Evolutionary conservation across 2,888 invertebrate species (phyloP), one percentile per base, ranked within the genome.

Genomic region (Apamea sordens): DNA sequence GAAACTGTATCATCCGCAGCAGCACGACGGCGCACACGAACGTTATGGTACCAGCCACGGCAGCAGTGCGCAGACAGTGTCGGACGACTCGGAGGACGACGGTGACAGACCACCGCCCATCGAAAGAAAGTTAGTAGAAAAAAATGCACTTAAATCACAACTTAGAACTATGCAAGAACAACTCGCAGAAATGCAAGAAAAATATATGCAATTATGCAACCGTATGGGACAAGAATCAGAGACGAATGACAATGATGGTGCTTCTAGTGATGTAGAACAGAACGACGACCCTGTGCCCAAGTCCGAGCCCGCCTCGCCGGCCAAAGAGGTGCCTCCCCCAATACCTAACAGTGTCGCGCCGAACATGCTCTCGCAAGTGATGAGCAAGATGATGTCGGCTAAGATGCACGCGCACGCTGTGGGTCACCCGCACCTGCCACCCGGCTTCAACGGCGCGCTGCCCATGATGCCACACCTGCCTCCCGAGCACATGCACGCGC

Each of bases 1-100:
- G 71, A 99, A 99, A 95, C 97, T 99, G 53, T 99, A 99, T 93
- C 99, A 99, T 92, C 99, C 99, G 21, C 99, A 99, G 94, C 99
- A 99, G 93, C 99, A 99, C 94, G 98, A 98, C 92, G 97, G 97
- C 77, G 97, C 97, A 50, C 97, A 97, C 89, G 98, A 98, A 89
- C 95, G 98, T n/a, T 96, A 96, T 89, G 95, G 95, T 63, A 93
- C 94, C 87, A 95, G 97, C 95, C 93, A 97, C 95, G 86, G 94
- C 86, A 95, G 96, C 91, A 95, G 95, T 86, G 95, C 94, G 44
- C 96, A 95, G 79, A 96, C 96, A 56, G 93, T 96, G 80, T 97
- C 98, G 73, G 98, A 98, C 89, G 98, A 98, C 82, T 98, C 98
- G 81, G 98, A 98, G 87, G 98, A 98, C 85, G 98, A 98, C 90